Conservation (phyloP, 64 coral and sea anemone genomes). For the Montipora foliosa region DNA sequence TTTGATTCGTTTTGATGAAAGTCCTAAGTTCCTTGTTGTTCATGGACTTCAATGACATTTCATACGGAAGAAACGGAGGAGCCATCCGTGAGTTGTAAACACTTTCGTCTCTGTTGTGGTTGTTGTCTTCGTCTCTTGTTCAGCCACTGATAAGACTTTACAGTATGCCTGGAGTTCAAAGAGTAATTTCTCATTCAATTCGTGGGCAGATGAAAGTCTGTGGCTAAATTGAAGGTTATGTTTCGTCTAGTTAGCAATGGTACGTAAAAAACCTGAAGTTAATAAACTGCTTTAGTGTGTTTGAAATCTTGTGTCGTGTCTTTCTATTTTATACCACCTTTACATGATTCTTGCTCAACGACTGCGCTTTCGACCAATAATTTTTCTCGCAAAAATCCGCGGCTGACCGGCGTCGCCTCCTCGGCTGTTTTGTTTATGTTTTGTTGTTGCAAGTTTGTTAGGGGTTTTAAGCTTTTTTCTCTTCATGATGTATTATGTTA, state of each 20-base stretch:
- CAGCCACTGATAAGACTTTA: neutral
- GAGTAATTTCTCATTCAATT: neutral
- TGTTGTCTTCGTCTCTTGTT: neutral
- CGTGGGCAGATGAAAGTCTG: too few species aligned
- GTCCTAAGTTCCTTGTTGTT: neutral
- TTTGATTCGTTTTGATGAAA: constrained; percentile 7
- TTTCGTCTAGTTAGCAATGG: too few species aligned
- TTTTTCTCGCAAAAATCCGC: neutral
- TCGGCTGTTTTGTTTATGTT: neutral
- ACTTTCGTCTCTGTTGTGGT: neutral
- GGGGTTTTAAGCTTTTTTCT: too few species aligned
- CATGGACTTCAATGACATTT: neutral
- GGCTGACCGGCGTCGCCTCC: neutral
- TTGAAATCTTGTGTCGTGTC: neutral
- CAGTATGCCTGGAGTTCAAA: neutral
- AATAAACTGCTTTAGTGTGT: neutral
- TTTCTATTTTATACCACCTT: too few species aligned
- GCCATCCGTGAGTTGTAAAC: neutral
- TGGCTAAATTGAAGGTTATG: too few species aligned
- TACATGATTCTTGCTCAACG: too few species aligned
- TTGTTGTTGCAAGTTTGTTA: neutral
- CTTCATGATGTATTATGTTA: neutral
- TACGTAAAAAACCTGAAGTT: too few species aligned
- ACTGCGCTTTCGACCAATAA: neutral
- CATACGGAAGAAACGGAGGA: neutral